Conservation (phyloP, 1,140 invertebrate genomes). For the Leptoteleia sp. region DNA sequence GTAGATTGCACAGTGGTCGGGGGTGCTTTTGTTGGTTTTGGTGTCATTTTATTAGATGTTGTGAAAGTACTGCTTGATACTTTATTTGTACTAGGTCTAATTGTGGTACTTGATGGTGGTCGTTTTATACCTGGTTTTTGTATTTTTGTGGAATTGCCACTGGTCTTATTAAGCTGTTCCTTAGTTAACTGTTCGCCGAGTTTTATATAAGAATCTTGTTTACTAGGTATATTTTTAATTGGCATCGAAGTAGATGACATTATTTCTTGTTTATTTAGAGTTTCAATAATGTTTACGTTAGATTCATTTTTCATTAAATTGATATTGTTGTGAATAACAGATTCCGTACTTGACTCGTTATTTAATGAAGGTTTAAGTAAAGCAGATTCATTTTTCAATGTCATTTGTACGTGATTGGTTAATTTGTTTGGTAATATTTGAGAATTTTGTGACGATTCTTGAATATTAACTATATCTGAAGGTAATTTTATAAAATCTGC, state of each 20-base stretch:
- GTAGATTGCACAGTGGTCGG: not conserved
- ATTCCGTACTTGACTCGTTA: constrained; percentile 9
- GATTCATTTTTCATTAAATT: constrained; percentile 18
- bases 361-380: constrained; percentile 12
- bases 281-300: not conserved
- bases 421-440: constrained; percentile 20
- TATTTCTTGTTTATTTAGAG: constrained; percentile 15
- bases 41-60: constrained; percentile 4
- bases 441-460: constrained; percentile 7
- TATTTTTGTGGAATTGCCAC: constrained; percentile 9
- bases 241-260: constrained; percentile 28
- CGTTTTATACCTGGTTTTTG: constrained; percentile 43
- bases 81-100: constrained; percentile 40
- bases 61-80: not conserved
- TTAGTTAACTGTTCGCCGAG: constrained; percentile 63
- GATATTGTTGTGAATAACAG: constrained; percentile 5
- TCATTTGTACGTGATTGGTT: constrained; percentile 25
- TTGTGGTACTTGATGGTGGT: constrained; percentile 28
- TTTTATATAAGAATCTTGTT: constrained; percentile 68
- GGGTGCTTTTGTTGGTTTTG: constrained; percentile 43
- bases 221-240: constrained; percentile 43
- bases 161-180: constrained; percentile 35
- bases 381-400: constrained; percentile 36
- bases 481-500: not conserved
- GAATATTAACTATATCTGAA: constrained; percentile 2